These are phyloP conservation scores for Struthio camelus DNA, from an alignment of 2,113 vertebrate genomes.

Conservation along the genomic window DNA sequence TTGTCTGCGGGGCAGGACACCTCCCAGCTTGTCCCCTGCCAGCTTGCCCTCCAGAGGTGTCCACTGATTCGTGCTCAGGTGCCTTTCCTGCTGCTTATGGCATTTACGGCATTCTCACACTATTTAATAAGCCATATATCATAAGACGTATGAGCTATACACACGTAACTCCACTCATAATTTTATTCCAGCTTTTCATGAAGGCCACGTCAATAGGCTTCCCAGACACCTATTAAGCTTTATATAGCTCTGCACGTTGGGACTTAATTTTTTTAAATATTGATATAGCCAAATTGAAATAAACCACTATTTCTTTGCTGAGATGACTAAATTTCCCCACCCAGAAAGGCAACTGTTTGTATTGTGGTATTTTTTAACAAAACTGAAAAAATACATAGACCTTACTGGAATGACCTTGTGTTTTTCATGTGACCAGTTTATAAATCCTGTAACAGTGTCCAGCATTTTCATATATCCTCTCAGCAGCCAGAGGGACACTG, in stretches of 20 bases:
- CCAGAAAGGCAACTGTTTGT: not conserved
- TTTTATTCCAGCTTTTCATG: not conserved
- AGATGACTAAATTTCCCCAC: not conserved
- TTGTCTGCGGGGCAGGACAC: too few species aligned
- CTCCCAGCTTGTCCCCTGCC: not conserved
- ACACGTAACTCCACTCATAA: fast-evolving
- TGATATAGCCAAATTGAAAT: not conserved
- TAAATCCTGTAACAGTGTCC: not conserved
- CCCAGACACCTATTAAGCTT: not conserved
- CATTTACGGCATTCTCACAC: not conserved
- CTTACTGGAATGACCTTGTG: not conserved
- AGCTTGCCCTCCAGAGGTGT: not conserved
- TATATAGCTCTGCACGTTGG: not conserved
- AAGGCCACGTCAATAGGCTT: fast-evolving
- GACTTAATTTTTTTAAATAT: not conserved
- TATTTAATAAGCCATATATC: fast-evolving
- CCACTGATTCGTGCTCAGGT: too few species aligned
- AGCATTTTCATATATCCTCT: not conserved
- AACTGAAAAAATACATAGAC: not conserved
- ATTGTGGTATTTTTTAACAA: not conserved
- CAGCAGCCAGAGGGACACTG: not conserved
- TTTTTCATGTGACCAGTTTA: not conserved
- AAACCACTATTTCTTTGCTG: not conserved
- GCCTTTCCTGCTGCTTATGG: fast-evolving
- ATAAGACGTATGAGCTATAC: fast-evolving